These are phyloP conservation scores for Psittacara wagleri DNA, from an alignment of 2,113 vertebrate genomes.

Conservation along the genomic window DNA sequence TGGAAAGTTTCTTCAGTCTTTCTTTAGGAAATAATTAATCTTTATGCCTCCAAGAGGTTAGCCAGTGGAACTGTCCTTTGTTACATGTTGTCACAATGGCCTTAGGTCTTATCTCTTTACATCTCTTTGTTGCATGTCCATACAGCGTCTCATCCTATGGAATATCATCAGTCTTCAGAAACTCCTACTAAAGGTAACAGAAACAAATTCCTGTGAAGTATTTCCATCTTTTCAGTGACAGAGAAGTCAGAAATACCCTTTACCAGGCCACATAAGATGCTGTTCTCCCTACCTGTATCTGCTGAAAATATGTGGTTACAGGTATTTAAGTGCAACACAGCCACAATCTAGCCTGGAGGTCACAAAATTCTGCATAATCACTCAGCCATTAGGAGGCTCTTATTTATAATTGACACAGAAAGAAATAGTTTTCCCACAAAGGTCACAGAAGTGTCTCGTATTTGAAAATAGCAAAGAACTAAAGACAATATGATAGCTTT, in stretches of 20 bases:
- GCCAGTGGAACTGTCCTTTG: not conserved
- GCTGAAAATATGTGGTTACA: not conserved
- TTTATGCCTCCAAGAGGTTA: not conserved
- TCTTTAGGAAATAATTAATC: conserved; percentile 18
- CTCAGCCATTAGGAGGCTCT: not conserved
- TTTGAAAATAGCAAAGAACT: not conserved
- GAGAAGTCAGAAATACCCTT: not conserved
- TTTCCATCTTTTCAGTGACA: not conserved
- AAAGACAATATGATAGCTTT: not conserved
- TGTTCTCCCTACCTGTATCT: fast-evolving
- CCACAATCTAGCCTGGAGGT: not conserved
- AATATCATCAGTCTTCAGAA: not conserved
- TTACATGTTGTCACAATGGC: not conserved
- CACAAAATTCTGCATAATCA: not conserved
- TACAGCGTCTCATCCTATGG: not conserved
- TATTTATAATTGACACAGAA: not conserved
- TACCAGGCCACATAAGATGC: not conserved
- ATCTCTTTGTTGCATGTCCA: not conserved
- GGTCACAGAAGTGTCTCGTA: not conserved
- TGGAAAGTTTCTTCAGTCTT: not conserved
- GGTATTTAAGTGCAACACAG: not conserved
- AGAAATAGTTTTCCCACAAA: not conserved
- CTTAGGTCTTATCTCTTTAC: not conserved
- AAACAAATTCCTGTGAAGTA: not conserved
- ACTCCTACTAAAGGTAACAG: not conserved